phyloP scores from a whole-genome alignment of 2,888 invertebrate species.

The Diaperis boleti region DNA sequence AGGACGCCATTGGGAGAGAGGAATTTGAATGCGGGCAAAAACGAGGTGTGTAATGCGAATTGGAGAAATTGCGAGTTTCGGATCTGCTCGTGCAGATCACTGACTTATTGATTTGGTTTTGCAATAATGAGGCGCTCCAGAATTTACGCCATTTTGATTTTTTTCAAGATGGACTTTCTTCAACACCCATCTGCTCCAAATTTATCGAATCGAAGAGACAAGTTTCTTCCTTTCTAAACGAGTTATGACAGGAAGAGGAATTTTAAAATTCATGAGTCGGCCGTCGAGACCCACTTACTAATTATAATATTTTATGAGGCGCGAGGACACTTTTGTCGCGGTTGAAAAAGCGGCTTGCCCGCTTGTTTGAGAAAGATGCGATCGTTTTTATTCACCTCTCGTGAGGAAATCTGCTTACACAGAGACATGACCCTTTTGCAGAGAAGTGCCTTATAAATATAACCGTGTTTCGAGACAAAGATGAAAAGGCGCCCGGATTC shows the following conservation, averaged over 20 bases:
- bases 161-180: no score
- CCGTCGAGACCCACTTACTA: conserved; percentile 14
- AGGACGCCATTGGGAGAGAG: no score
- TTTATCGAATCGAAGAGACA: neutral
- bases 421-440: neutral
- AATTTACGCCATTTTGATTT: neutral
- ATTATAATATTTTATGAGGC: conserved; percentile 28
- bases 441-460: no score
- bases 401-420: neutral
- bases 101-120: no score
- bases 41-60: no score
- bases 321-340: conserved; percentile 11
- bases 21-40: no score
- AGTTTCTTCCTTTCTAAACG: conserved; percentile 18
- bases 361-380: conserved; percentile 6
- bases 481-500: no score
- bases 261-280: conserved; percentile 27
- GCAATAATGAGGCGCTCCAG: no score
- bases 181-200: no score
- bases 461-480: neutral
- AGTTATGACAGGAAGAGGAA: conserved; percentile 26
- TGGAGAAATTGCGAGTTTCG: no score
- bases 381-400: conserved; percentile 3
- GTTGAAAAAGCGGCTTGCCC: conserved; percentile 6
- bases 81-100: no score